Evolutionary conservation across 2,113 vertebrate species (phyloP).

Genomic region (Brachirus orientalis): DNA sequence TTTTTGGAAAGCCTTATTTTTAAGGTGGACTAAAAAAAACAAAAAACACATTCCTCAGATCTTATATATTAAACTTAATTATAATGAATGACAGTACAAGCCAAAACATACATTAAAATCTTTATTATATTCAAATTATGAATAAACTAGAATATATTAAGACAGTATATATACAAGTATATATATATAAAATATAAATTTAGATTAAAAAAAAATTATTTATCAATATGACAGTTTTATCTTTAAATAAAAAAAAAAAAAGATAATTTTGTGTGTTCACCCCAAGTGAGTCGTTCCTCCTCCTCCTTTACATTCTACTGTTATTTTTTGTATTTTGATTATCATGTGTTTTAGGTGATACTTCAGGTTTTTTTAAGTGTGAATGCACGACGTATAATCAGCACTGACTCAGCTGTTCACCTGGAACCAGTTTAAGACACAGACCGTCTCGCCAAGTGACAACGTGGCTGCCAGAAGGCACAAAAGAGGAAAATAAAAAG

Average conservation of each 20-base stretch:
- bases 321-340: not conserved
- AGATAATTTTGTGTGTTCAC: conserved; percentile 36
- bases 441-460: too few species aligned
- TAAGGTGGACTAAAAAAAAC: conserved; percentile 42
- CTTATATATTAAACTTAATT: conserved; percentile 61
- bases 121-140: conserved; percentile 66
- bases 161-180: conserved; percentile 70
- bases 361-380: too few species aligned
- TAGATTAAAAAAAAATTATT: too few species aligned
- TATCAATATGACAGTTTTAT: conserved; percentile 53
- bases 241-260: conserved; percentile 24
- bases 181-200: conserved; percentile 71
- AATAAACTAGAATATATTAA: conserved; percentile 78
- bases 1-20: too few species aligned
- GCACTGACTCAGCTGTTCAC: too few species aligned
- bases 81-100: conserved; percentile 79
- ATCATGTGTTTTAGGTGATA: conserved; percentile 28
- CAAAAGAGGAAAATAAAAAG: too few species aligned
- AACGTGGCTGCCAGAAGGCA: too few species aligned
- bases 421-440: too few species aligned
- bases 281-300: conserved; percentile 19
- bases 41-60: conserved; percentile 61
- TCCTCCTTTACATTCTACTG: conserved; percentile 44
- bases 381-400: too few species aligned
- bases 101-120: conserved; percentile 77